Percentiles rank a stretch among this genome's conserved stretches.
These are phyloP conservation scores for Caprella mutica DNA, from an alignment of 2,888 invertebrate genomes.

Conservation along the genomic window DNA sequence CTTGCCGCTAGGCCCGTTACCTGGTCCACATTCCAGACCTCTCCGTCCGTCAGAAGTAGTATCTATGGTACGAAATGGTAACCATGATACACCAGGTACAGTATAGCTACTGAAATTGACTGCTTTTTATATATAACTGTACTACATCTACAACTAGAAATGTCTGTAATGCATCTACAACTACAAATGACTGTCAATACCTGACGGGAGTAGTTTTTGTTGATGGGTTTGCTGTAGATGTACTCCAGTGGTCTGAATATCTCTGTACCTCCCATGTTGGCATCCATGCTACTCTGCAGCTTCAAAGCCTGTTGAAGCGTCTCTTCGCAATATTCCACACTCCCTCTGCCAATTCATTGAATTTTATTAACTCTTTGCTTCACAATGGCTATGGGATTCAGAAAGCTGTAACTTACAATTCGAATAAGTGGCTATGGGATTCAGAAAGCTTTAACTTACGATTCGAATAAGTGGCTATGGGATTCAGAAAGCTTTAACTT, in stretches of 20 bases:
- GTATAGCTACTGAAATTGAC: too few relatives aligned
- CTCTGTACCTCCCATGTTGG: constrained; percentile 40
- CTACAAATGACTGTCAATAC: constrained; percentile 1
- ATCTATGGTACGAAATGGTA: too few relatives aligned
- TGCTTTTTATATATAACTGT: too few relatives aligned
- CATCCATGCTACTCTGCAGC: constrained; percentile 34
- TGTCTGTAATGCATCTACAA: background rate
- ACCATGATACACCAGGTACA: too few relatives aligned
- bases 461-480: background rate
- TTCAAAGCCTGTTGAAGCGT: constrained; percentile 12
- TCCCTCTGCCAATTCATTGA: constrained; percentile 12
- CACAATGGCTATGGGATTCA: background rate
- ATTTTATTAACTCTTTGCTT: too few relatives aligned
- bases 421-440: background rate
- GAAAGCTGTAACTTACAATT: constrained; percentile 5
- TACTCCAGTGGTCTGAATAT: constrained; percentile 37
- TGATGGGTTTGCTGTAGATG: constrained; percentile 35
- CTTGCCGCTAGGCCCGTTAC: constrained; percentile 37
- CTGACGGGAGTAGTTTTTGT: constrained; percentile 37
- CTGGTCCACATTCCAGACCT: constrained; percentile 37
- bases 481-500: background rate
- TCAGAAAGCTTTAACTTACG: constrained; percentile 4
- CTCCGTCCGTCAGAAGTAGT: constrained; percentile 41
- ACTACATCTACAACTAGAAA: background rate
- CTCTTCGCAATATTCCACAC: constrained; percentile 11